These are phyloP conservation scores for Tenthredo livida DNA, from an alignment of 2,888 invertebrate genomes.

Conservation along the genomic window DNA sequence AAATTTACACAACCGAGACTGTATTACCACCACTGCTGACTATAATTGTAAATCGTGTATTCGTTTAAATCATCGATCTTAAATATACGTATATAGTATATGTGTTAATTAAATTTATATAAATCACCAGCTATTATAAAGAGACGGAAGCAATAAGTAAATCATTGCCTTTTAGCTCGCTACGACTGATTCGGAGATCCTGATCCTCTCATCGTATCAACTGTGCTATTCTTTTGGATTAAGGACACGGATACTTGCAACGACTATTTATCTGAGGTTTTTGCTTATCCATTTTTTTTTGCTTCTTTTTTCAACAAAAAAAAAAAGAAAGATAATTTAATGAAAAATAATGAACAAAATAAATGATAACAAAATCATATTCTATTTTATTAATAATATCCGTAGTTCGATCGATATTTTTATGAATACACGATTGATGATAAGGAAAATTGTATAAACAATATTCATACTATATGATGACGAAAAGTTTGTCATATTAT, in stretches of 20 bases:
- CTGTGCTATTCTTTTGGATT: slow-evolving; percentile 48
- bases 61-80: slow-evolving; percentile 56
- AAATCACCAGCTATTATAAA: slow-evolving; percentile 32
- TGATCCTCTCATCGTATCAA: slow-evolving; percentile 25
- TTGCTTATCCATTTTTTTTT: not conserved
- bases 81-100: not conserved
- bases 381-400: not conserved
- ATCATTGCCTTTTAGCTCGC: slow-evolving; percentile 59
- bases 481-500: slow-evolving; percentile 24
- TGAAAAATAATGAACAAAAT: not conserved
- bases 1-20: slow-evolving; percentile 43
- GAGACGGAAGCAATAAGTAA: slow-evolving; percentile 37
- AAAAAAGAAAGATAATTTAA: not conserved
- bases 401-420: not conserved
- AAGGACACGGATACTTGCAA: slow-evolving; percentile 27
- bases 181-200: slow-evolving; percentile 57
- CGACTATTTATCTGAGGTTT: not conserved
- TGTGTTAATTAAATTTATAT: not conserved
- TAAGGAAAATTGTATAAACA: slow-evolving; percentile 20
- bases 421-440: slow-evolving; percentile 46
- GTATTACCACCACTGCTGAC: slow-evolving; percentile 32
- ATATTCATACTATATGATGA: not conserved
- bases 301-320: not conserved
- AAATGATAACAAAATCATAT: not conserved
- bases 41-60: slow-evolving; percentile 58